Evolutionary conservation across 2,888 invertebrate genomes (phyloP).

Genomic region (Mythimna pallens): DNA sequence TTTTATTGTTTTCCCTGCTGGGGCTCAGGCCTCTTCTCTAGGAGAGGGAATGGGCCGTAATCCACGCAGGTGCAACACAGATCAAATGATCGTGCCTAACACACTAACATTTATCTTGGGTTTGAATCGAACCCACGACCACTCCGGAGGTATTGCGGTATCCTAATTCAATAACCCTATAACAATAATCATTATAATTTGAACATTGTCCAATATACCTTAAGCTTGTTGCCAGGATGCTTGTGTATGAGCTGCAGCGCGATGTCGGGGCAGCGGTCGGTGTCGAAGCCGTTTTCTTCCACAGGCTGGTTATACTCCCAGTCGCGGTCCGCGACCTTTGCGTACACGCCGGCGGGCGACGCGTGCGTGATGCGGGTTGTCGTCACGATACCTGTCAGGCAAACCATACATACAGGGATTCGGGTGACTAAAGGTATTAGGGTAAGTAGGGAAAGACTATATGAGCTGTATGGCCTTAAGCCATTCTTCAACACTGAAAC

Average conservation of each 20-base stretch:
- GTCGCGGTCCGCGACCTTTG: constrained; percentile 91
- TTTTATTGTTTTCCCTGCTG: too few species aligned
- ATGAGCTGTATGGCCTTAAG: too few species aligned
- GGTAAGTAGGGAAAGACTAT: too few species aligned
- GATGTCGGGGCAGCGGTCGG: constrained; percentile 92
- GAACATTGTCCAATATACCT: constrained; percentile 81
- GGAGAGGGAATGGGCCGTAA: too few species aligned
- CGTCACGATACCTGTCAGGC: constrained; percentile 91
- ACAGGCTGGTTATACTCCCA: constrained; percentile 93
- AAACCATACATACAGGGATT: not conserved
- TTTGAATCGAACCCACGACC: too few species aligned
- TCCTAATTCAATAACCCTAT: not conserved
- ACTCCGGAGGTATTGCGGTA: too few species aligned
- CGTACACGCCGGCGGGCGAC: constrained; percentile 93
- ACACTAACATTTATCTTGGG: too few species aligned
- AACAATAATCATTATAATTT: not conserved
- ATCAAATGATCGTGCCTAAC: too few species aligned
- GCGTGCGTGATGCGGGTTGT: constrained; percentile 95
- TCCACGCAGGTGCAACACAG: too few species aligned
- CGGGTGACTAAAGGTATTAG: too few species aligned
- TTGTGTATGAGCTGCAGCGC: constrained; percentile 92
- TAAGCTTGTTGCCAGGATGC: constrained; percentile 92
- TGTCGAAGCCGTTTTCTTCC: constrained; percentile 77
- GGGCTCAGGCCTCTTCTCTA: too few species aligned
- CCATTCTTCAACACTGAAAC: too few species aligned